Base-by-base conservation (phyloP, 30 jellyfish, hydroid and myxozoan species). In the Aurelia sp. region DNA sequence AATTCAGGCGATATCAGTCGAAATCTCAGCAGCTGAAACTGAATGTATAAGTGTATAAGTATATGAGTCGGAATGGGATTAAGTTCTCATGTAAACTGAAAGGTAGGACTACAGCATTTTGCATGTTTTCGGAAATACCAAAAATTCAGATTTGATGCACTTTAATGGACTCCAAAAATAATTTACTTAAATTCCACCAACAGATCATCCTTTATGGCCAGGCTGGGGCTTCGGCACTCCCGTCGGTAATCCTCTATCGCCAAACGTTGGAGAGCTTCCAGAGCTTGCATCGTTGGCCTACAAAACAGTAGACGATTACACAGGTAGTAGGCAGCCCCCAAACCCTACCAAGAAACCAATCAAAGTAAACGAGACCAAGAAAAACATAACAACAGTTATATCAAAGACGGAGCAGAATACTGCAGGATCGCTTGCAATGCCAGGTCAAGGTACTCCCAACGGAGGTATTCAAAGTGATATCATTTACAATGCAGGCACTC, bases 221-320 rank as follows among this genome's bases (percentile, higher is more conserved):
- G 96, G 96, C 33, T 88, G 96, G 96, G 96, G 96, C 7, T 88
- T 88, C 27, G 96, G 96, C 44, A 88, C 91, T 1, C 91, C 91
- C 1, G 91, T 77, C 24, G 96, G 96, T 9, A 87, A 88, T 41
- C 96, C 96, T n/a, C 63, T 77, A 8, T 88, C 96, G 9, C 96
- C 91, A 22, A 88, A 88, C 61, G 67, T 88, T 72, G 69, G 69
- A 52, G 96, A 88, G 64, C 84, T 88, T 2, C 91, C 96, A 4
- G 91, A 58, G 83, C 77, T 79, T 4, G 96, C 96, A 18, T 91
- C 96, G 24, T 71, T 60, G 18, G 96, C 96, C 3, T 88, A n/a
- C 64, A 79, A 77, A 69, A 79, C 91, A 2, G 51, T 88, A 24
- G 88, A 78, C 41, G 67, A 88, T 35, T 88, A 88, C 63, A 69